Evolutionary conservation across 2,888 invertebrate species (phyloP), one percentile per base, ranked within the genome.

Genomic region (Camptogramma bilineatum): DNA sequence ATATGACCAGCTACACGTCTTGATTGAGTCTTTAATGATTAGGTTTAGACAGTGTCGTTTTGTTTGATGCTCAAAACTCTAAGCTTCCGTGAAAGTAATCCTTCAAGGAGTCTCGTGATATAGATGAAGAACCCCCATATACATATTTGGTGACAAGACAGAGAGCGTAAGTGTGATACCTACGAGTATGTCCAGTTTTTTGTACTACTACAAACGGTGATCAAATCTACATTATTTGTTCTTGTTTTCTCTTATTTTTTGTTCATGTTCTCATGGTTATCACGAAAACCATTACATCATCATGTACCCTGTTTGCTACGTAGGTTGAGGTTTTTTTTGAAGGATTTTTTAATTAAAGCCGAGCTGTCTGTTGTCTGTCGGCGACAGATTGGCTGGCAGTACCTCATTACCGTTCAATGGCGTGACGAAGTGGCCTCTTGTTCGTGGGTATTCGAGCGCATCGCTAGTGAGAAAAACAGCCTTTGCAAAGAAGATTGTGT

Each of bases 341-440:
- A 54, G 16, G 39, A 21, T 18, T 48, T 48, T 18, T 47, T 64
- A 61, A 68, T 56, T 62, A 47, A 62, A 48, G 21, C 19, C 28
- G 21, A 54, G 51, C 53, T 59, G 66, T 54, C 51, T 56, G 61
- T 63, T 28, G 70, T 68, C 62, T 24, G 70, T 69, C 64, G 77
- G 73, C 74, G 80, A 73, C 79, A 76, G 75, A 72, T 77, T 74
- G 79, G 73, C 77, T 79, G 75, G 70, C 71, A 68, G 64, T 75
- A 73, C 74, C 56, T 67, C 64, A 70, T 71, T 71, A 72, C 61
- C 66, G 74, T 74, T 80, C 83, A 82, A 79, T 82, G 80, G 79
- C 83, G 76, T 83, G 80, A 81, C 82, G 75, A 67, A 68, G 65
- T 66, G 66, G 63, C 67, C 75, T 72, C 66, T 76, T 71, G 72